phyloP scores from a whole-genome alignment of 2,113 vertebrate species.

The Lontra canadensis region DNA sequence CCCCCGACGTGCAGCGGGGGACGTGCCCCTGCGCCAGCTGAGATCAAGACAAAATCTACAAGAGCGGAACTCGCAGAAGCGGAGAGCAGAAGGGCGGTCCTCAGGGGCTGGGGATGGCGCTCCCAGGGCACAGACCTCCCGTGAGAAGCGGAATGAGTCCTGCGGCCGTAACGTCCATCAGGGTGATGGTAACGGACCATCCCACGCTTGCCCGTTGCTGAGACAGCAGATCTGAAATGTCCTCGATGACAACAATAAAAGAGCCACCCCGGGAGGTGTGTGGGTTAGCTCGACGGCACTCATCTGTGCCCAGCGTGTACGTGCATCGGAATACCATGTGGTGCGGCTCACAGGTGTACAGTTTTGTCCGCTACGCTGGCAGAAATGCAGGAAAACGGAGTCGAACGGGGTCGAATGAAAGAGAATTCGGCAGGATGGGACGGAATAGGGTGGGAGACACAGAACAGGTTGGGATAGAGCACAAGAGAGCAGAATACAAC shows the following conservation, averaged over 20 bases:
- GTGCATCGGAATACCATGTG: accelerated
- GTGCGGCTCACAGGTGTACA: accelerated
- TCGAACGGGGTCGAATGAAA: neutral
- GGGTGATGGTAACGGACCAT: accelerated
- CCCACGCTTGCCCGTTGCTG: accelerated
- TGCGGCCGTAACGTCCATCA: accelerated
- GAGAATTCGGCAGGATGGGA: neutral
- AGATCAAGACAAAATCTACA: neutral
- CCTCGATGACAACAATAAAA: accelerated
- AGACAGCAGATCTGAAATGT: neutral
- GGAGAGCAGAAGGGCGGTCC: neutral
- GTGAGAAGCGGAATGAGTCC: neutral
- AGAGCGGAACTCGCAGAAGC: neutral
- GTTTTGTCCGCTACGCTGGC: neutral
- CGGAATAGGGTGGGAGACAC: accelerated
- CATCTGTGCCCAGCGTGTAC: accelerated
- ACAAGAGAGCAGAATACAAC: accelerated
- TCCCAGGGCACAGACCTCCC: neutral
- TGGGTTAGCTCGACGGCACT: accelerated
- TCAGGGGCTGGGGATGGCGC: neutral
- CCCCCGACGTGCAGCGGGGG: neutral
- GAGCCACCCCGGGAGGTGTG: accelerated
- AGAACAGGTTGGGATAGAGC: accelerated
- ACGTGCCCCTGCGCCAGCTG: too few species aligned
- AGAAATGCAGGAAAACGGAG: accelerated